These are phyloP conservation scores for Andrena chrysosceles DNA, from an alignment of 2,888 invertebrate species.

Conservation along the genomic window DNA sequence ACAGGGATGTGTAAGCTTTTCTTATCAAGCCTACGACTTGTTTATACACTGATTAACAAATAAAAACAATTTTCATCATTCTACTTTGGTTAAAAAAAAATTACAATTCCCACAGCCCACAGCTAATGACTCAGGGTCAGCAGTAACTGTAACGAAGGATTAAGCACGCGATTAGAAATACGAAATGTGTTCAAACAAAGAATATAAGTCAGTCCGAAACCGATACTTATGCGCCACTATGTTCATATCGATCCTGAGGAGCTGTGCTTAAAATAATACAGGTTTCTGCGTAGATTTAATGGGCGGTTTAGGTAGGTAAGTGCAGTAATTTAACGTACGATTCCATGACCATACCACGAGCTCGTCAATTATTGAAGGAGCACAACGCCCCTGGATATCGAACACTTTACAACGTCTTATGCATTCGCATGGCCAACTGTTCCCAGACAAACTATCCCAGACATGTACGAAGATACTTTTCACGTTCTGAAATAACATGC, in stretches of 20 bases:
- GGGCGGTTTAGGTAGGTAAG: conserved; percentile 63
- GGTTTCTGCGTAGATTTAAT: conserved; percentile 64
- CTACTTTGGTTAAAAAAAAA: background rate
- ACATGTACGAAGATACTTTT: conserved; percentile 11
- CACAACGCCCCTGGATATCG: conserved; percentile 50
- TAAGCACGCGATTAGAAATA: conserved; percentile 6
- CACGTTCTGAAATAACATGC: conserved; percentile 7
- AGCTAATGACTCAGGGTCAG: background rate
- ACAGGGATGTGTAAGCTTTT: no score
- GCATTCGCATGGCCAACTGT: conserved; percentile 14
- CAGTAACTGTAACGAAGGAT: background rate
- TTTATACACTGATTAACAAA: no score
- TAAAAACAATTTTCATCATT: background rate
- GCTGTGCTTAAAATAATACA: conserved; percentile 62
- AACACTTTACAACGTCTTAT: conserved; percentile 33
- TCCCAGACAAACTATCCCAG: conserved; percentile 28
- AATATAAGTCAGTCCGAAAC: conserved; percentile 44
- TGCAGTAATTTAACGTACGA: conserved; percentile 59
- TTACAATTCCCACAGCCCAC: background rate
- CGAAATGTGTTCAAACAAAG: conserved; percentile 36
- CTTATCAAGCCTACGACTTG: no score
- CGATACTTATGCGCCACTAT: conserved; percentile 49
- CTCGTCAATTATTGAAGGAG: conserved; percentile 69
- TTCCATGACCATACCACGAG: conserved; percentile 49
- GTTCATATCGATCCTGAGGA: conserved; percentile 54